phyloP scores from a whole-genome alignment of 2,888 invertebrate species.

The Pseudoips prasinana region DNA sequence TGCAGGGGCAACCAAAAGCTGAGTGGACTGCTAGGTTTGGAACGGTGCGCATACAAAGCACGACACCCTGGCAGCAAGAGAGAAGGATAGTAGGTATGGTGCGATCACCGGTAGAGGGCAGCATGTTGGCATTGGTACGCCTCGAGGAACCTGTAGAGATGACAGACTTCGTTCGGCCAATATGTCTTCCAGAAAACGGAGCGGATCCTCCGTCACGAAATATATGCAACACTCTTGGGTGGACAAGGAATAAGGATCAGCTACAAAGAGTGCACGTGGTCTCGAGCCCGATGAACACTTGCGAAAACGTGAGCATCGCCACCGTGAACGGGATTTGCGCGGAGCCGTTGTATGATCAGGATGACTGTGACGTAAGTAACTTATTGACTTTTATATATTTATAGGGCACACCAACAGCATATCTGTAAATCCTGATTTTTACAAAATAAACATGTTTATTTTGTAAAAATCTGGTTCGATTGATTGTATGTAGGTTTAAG shows the following conservation, averaged over 20 bases:
- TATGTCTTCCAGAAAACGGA: slow-evolving; percentile 87
- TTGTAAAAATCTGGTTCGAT: no score
- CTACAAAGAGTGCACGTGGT: slow-evolving; percentile 90
- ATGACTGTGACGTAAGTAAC: slow-evolving; percentile 90
- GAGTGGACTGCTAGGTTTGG: slow-evolving; percentile 93
- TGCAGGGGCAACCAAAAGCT: slow-evolving; percentile 90
- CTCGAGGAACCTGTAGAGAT: slow-evolving; percentile 88
- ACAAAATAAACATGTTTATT: no score
- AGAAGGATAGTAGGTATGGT: slow-evolving; percentile 92
- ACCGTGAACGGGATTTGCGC: slow-evolving; percentile 92
- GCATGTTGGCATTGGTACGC: slow-evolving; percentile 90
- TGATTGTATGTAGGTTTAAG: no score
- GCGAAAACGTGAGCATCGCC: slow-evolving; percentile 92
- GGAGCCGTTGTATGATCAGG: slow-evolving; percentile 88
- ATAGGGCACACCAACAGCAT: no score
- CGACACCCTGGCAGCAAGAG: slow-evolving; percentile 94
- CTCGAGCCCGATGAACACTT: slow-evolving; percentile 89
- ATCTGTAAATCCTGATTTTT: no score
- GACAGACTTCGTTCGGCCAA: slow-evolving; percentile 92
- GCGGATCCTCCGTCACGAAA: slow-evolving; percentile 41
- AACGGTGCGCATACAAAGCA: slow-evolving; percentile 87
- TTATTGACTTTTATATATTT: no score
- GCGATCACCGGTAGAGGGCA: slow-evolving; percentile 94
- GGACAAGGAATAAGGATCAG: slow-evolving; percentile 92
- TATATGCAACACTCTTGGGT: slow-evolving; percentile 92